Conservation (phyloP, 2,797 vertebrate species). For the Muscicapa striata region DNA sequence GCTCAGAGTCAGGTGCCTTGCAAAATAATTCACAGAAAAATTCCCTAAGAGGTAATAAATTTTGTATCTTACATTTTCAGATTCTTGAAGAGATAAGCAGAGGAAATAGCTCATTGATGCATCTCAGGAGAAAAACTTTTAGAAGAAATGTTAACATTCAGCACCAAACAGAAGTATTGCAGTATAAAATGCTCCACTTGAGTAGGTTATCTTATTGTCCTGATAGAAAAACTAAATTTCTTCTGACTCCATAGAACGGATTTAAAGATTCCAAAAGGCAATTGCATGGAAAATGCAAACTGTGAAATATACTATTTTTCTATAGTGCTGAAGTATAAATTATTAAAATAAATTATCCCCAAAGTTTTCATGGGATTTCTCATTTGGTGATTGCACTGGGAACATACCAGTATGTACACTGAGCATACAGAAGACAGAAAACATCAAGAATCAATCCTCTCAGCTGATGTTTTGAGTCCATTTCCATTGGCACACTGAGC, state of each 20-base stretch:
- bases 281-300: not conserved
- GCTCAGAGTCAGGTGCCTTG: not conserved
- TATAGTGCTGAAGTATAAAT: not conserved
- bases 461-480: not conserved
- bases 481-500: not conserved
- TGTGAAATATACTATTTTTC: not conserved
- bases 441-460: not conserved
- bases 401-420: accelerated
- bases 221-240: not conserved
- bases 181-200: not conserved
- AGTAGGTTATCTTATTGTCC: not conserved
- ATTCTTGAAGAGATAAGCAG: constrained; percentile 7
- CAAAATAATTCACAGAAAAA: not conserved
- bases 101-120: not conserved
- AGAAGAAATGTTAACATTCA: constrained; percentile 21
- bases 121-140: constrained; percentile 17
- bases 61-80: constrained; percentile 1
- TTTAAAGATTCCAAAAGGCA: not conserved
- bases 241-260: not conserved
- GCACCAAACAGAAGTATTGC: not conserved
- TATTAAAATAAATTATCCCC: not conserved
- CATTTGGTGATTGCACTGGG: not conserved
- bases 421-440: not conserved
- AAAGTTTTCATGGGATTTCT: not conserved
- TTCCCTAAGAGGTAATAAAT: not conserved